A percentile compares a stretch with the other conserved stretches of the same genome.
Evolutionary conservation across 2,888 invertebrate genomes (phyloP).

Genomic region (Didymodactylos carnosus): DNA sequence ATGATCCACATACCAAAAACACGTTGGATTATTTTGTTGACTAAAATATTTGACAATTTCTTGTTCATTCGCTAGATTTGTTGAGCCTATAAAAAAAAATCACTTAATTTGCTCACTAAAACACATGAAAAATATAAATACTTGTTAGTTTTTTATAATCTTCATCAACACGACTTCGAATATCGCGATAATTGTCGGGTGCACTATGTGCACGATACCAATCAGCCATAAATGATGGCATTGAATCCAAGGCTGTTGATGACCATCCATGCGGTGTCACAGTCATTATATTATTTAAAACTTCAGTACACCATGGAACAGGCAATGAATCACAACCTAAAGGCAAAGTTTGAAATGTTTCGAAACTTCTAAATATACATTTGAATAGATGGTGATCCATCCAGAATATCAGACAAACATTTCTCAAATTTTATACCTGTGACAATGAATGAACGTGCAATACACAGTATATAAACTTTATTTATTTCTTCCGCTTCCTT

Average conservation of each 20-base stretch:
- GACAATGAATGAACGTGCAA: constrained; percentile 78
- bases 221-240: constrained; percentile 67
- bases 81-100: not conserved
- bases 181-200: not conserved
- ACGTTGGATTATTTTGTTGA: not conserved
- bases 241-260: constrained; percentile 68
- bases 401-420: no score
- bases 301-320: constrained; percentile 68
- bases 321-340: constrained; percentile 44
- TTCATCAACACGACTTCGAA: constrained; percentile 21
- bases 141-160: constrained; percentile 77
- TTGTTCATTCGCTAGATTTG: constrained; percentile 80
- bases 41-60: constrained; percentile 87
- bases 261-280: constrained; percentile 90
- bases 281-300: constrained; percentile 66
- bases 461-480: constrained; percentile 67
- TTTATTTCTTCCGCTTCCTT: constrained; percentile 82
- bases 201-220: constrained; percentile 57
- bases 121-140: constrained; percentile 16
- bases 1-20: not conserved
- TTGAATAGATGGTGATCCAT: no score
- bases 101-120: not conserved
- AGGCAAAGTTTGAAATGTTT: no score
- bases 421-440: no score
- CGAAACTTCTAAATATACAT: no score